A percentile compares a stretch with the other conserved stretches of the same genome.
Conservation (phyloP, 1,140 invertebrate species). For the Drosophila kanapiae region DNA sequence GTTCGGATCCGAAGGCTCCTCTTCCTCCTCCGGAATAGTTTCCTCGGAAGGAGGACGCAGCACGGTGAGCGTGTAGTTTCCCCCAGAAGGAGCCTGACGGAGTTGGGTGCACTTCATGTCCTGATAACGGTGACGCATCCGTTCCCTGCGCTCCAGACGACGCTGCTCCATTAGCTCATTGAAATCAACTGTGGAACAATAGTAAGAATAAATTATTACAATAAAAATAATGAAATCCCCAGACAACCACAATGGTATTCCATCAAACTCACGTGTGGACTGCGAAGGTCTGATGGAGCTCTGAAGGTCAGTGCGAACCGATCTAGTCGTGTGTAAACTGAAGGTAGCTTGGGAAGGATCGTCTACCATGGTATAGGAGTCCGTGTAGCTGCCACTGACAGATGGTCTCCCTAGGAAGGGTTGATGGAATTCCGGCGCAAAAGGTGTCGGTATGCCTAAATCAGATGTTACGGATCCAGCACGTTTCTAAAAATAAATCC, state of each 20-base stretch:
- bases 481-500: background rate
- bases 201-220: too few relatives aligned
- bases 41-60: conserved; percentile 50
- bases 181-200: conserved; percentile 38
- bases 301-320: background rate
- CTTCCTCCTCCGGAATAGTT: conserved; percentile 3
- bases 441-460: too few relatives aligned
- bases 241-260: too few relatives aligned
- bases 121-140: conserved; percentile 60
- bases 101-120: conserved; percentile 48
- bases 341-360: background rate
- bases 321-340: background rate
- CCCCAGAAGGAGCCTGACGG: conserved; percentile 5
- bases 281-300: background rate
- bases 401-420: conserved; percentile 7
- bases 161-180: conserved; percentile 67
- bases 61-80: conserved; percentile 56
- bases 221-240: background rate
- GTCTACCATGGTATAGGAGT: background rate
- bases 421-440: background rate
- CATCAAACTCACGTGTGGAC: background rate
- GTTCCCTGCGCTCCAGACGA: conserved; percentile 51
- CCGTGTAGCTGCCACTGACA: background rate
- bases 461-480: background rate
- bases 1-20: background rate